Base-by-base conservation (phyloP, 2,888 invertebrate genomes). In the Polymixis flavicincta region DNA sequence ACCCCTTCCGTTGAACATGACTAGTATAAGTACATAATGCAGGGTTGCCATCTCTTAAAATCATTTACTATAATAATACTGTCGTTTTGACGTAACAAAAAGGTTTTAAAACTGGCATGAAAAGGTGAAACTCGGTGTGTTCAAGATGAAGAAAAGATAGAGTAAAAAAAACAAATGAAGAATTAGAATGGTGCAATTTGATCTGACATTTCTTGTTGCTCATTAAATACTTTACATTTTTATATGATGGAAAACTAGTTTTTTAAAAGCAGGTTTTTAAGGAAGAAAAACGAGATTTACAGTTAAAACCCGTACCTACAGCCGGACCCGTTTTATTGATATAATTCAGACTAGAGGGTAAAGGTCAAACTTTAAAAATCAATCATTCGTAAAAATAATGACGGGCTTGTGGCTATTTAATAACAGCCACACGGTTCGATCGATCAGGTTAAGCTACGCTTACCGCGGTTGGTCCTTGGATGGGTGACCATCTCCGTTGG, bases 11-110 rank as follows among this genome's bases (percentile, higher is more conserved):
- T 69, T 71, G 67, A 54, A 70, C 50, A 74, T 61, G 65, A 74
- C 74, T 77, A 83, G 78, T 79, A 78, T 67, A 80, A 80, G 80
- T 73, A 73, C 74, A 52, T 77, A 80, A 80, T 73, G 11, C 50
- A 76, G 80, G 76, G 76, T 52, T 76, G 76, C 74, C 63, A 52
- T 1, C 14, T 32, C 2, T 14, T 13, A 64, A 80, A 76, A 80
- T 79, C 71, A 80, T 80, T 72, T 63, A 42, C 55, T 63, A 54
- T 32, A 28, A 32, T 52, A 42, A 17, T 54, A 52, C 25, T 52
- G 52, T 54, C 17, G n/a, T 32, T 69, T 57, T 73, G 48, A 2
- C 17, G 3, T 22, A 6, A 0, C 55, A 72, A 72, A 54, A 48
- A 32, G 2, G 5, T 45, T 69, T 19, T 8, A 14, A n/a, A 70